phyloP scores from a whole-genome alignment of 2,797 vertebrate species.

The Arnoldichthys spilopterus region DNA sequence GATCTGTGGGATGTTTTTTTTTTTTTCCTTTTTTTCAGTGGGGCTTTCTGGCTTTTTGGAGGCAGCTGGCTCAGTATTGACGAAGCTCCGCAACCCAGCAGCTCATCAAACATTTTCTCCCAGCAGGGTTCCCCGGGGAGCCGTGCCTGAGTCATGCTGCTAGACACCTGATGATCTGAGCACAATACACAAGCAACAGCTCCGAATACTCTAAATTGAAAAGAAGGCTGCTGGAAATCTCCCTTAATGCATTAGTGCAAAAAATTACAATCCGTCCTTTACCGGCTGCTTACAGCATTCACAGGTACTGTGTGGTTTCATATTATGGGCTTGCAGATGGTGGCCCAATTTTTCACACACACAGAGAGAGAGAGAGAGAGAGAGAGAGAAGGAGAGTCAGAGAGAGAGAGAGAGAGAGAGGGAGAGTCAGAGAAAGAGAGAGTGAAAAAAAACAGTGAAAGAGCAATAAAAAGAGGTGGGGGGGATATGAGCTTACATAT shows the following conservation, averaged over 20 bases:
- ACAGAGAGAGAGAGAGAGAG: neutral
- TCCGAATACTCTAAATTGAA: neutral
- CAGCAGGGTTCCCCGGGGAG: constrained; percentile 27
- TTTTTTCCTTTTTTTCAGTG: constrained; percentile 6
- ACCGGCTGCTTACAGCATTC: neutral
- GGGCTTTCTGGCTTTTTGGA: constrained; percentile 24
- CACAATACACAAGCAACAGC: constrained; percentile 19
- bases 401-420: constrained; percentile 16
- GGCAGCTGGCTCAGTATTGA: constrained; percentile 22
- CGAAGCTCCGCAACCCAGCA: constrained; percentile 9
- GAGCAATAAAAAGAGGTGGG: too few species aligned
- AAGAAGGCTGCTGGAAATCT: constrained; percentile 12
- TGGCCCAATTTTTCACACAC: neutral
- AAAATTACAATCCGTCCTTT: neutral
- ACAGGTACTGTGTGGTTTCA: neutral
- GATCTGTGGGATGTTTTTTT: constrained; percentile 2
- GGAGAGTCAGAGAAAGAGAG: too few species aligned
- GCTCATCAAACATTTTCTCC: constrained; percentile 45
- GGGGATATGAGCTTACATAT: too few species aligned
- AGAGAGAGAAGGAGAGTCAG: neutral
- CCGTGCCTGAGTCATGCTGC: constrained; percentile 26
- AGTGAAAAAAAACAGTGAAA: too few species aligned
- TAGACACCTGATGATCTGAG: constrained; percentile 45
- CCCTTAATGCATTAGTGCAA: neutral
- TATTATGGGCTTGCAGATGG: neutral